Conservation (phyloP, 2,113 vertebrate genomes). For the Gopherus evgoodei region DNA sequence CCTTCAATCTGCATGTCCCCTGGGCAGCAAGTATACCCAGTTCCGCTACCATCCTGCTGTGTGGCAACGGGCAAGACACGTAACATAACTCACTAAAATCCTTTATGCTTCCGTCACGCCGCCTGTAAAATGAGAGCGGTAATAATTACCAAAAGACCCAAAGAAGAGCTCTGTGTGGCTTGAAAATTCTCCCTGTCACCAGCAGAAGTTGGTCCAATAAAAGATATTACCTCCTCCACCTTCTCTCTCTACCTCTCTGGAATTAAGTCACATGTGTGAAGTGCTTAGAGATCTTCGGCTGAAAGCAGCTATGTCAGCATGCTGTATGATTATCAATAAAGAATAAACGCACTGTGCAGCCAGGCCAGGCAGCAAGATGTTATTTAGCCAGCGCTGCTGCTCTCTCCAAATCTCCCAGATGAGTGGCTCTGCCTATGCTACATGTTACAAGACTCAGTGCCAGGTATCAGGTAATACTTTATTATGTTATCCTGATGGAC, state of each 20-base stretch:
- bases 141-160: background rate
- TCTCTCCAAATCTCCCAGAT: background rate
- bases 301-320: background rate
- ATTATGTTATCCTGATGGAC: slow-evolving; percentile 48
- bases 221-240: background rate
- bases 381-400: fast-evolving
- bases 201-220: background rate
- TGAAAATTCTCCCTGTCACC: background rate
- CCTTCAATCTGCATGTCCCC: background rate
- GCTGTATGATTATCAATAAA: slow-evolving; percentile 27
- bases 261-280: slow-evolving; percentile 23
- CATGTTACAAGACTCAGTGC: slow-evolving; percentile 44
- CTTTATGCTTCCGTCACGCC: fast-evolving
- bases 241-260: background rate
- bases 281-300: background rate
- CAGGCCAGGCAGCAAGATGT: slow-evolving; percentile 36
- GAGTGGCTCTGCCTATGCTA: slow-evolving; percentile 38
- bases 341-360: slow-evolving; percentile 54
- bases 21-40: background rate
- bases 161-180: background rate
- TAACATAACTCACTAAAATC: background rate
- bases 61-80: fast-evolving
- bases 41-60: background rate
- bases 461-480: slow-evolving; percentile 52
- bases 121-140: fast-evolving